A percentile compares a stretch with the other conserved stretches of the same genome.
Conservation (phyloP, 2,113 vertebrate species). For the Candoia aspera region DNA sequence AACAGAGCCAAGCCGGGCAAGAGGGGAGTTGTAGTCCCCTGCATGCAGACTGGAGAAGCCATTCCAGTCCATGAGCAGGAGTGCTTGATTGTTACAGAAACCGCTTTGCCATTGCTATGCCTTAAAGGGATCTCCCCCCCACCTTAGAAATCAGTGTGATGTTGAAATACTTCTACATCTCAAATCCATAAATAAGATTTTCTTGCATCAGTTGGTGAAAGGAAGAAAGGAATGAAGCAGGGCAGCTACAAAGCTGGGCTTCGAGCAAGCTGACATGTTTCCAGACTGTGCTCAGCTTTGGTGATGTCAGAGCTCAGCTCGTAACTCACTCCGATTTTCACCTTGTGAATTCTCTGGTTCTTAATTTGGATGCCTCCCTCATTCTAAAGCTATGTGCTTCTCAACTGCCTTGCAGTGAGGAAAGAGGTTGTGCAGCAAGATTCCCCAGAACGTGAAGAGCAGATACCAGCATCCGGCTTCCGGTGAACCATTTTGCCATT, state of each 20-base stretch:
- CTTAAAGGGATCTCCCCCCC: not conserved
- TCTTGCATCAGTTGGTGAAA: not conserved
- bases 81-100: no score
- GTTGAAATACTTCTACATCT: not conserved
- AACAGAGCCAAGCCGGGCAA: no score
- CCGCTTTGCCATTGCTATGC: no score
- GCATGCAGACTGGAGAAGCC: no score
- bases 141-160: not conserved
- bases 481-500: not conserved
- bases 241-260: not conserved
- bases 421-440: not conserved
- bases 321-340: not conserved
- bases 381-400: not conserved
- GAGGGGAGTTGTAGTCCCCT: no score
- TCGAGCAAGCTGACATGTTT: not conserved
- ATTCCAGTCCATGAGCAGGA: no score
- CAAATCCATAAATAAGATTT: not conserved
- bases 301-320: not conserved
- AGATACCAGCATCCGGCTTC: no score
- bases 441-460: not conserved
- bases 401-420: not conserved
- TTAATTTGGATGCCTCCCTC: not conserved
- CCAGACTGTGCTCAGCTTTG: not conserved
- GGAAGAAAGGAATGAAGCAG: not conserved
- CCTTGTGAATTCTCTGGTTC: no score